Base-by-base conservation (phyloP, 2,888 invertebrate genomes). In the Flabesymbios commensalis region DNA sequence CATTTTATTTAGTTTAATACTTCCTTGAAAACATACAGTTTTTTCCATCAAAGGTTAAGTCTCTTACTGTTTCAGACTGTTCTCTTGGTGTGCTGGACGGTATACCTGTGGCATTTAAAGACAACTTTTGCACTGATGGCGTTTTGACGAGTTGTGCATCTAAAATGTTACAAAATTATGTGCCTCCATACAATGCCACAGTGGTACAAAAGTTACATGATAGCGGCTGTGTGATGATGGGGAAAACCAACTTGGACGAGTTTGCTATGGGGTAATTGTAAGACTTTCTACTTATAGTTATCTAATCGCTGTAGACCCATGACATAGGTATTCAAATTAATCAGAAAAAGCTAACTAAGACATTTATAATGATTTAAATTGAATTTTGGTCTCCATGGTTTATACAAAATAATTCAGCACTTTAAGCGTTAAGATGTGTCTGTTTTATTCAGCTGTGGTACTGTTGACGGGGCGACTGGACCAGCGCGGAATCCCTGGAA, bases 181-280 rank as follows among this genome's bases (percentile, higher is more conserved):
- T 87, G 0, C 93, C 99, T 0, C 88, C 91, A 0, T 99, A 97
- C 77, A 89, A 92, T 82, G 93, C 98, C 0, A 97, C 97, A 0
- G 91, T 96, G 0, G 94, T 92, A 57, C 84, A 90, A 22, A 88
- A 88, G 73, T 84, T 98, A 49, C 81, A 87, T 41, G 80, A 79
- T 39, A 67, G 87, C 33, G 88, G 91, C 0, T 91, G 91, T 4
- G 86, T 94, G 67, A 81, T 97, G 1, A 84, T 97, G 31, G 99
- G 98, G 0, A 99, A 99, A 87, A 92, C 94, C 28, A 99, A 99
- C 84, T 86, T 99, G 82, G 99, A 99, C 84, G 94, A 99, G 84
- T 99, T 96, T 87, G 96, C 92, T 0, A 99, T 99, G 98, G 99
- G 99, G 74, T 87, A 74, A 71, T 68, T 55, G 17, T 33, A 47